Evolutionary conservation across 1,140 invertebrate species (phyloP), one percentile per base, ranked within the genome.

Genomic region (Dendrolimus kikuchii): DNA sequence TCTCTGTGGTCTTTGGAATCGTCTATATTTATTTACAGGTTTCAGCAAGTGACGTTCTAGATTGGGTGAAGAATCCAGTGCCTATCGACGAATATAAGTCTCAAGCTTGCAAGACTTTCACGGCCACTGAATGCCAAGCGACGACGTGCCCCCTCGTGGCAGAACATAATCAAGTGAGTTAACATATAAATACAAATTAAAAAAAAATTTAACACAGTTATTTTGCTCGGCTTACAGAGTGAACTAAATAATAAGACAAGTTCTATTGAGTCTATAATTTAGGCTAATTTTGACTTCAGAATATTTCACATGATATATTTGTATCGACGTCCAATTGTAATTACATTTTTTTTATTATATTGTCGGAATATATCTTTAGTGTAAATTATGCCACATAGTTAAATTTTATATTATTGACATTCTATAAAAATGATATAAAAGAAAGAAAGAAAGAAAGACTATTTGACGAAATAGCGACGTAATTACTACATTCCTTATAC

Each of bases 1-100:
- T 23, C 3, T 23, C 23, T 23, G 23, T 23, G 23, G 23, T 23
- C 23, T 23, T 23, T 23, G 23, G 23, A 46, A 2, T 46, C 2
- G 10, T 6, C 10, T 6, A 46, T 23, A 46, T 46, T 46, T 6
- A 9, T 6, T 44, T 59, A 36, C 49, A 78, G 75, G 68, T 73
- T 8, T 71, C 65, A 8, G 49, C 64, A 4, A 39, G 42, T 4
- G 66, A 77, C 39, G 68, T 76, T 0, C 60, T 80, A 5, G 71
- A 77, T 8, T 80, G 77, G 77, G 65, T 77, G 4, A 68, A 66
- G 48, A 57, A 70, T 38, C 77, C 77, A 5, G 50, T 74, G 2
- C 62, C 72, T 4, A 5, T 77, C 0, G 39, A 55, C 10, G 61
- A 77, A 40, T 76, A 77, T 58, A 57, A 23, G 5, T 6, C 46